These are phyloP conservation scores for Hippasteria phrygiana DNA, from an alignment of 53 echinoderm and acorn worm species.

Conservation along the genomic window DNA sequence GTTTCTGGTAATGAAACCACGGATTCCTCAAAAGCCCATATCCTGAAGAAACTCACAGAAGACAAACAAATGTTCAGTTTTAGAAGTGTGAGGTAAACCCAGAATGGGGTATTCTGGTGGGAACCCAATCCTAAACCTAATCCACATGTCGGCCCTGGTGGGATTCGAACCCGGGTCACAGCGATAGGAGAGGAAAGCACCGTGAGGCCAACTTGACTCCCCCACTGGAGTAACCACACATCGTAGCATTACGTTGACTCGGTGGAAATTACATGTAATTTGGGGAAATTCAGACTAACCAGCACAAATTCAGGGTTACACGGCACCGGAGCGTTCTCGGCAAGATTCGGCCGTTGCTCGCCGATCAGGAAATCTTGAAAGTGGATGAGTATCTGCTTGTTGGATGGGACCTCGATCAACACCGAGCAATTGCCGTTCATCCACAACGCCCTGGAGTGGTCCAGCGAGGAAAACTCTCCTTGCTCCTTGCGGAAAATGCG, in stretches of 20 bases:
- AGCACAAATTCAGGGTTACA: slow-evolving; percentile 32
- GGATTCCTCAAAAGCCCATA: not conserved
- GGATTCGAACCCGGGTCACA: no score
- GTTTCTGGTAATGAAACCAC: not conserved
- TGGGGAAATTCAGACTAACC: not conserved
- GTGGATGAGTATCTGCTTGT: slow-evolving; percentile 45
- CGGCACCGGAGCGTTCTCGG: not conserved
- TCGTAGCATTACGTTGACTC: no score
- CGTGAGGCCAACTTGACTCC: no score
- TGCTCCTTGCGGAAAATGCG: slow-evolving; percentile 36
- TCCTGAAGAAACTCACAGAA: no score
- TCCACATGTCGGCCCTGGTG: no score
- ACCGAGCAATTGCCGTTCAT: slow-evolving; percentile 64
- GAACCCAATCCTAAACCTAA: no score
- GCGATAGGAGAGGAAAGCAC: no score
- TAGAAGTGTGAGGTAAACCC: no score
- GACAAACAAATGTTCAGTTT: no score
- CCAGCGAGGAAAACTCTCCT: slow-evolving; percentile 63
- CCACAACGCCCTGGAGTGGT: slow-evolving; percentile 47
- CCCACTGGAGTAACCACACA: no score
- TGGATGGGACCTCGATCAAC: slow-evolving; percentile 61
- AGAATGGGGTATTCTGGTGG: no score
- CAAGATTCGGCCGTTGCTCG: slow-evolving; percentile 10
- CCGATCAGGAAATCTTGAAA: slow-evolving; percentile 70
- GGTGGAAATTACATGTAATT: slow-evolving; percentile 1